phyloP scores from a whole-genome alignment of 23 tunicate genomes.

The Trididemnum clinides region DNA sequence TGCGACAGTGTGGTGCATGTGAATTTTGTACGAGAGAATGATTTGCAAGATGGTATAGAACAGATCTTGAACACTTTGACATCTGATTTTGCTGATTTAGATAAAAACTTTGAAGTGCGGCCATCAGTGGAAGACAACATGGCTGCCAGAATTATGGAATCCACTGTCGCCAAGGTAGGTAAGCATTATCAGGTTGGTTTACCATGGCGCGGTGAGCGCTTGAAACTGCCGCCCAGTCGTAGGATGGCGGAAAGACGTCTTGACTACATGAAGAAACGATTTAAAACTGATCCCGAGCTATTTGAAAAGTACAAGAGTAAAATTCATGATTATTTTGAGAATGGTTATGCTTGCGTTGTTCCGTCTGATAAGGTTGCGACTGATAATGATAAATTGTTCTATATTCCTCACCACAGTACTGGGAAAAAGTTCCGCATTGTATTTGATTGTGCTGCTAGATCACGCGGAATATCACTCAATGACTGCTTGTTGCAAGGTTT shows the following conservation, averaged over 20 bases:
- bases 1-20: not conserved
- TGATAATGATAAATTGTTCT: not conserved
- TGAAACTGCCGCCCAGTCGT: not conserved
- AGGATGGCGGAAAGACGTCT: not conserved
- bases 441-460: slow-evolving; percentile 14
- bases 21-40: not conserved
- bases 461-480: not conserved
- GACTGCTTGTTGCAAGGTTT: not conserved
- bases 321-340: not conserved
- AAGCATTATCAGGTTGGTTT: too few relatives aligned
- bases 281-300: not conserved
- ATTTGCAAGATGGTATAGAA: too few relatives aligned
- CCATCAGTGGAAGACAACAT: too few relatives aligned
- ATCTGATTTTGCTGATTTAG: too few relatives aligned
- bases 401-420: slow-evolving; percentile 18
- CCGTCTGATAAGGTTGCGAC: not conserved
- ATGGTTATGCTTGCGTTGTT: not conserved
- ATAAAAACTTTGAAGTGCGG: too few relatives aligned
- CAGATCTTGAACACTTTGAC: too few relatives aligned
- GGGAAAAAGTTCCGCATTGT: slow-evolving; percentile 5
- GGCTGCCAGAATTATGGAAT: too few relatives aligned
- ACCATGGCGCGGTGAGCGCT: not conserved
- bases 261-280: not conserved
- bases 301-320: not conserved
- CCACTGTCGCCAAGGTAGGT: too few relatives aligned